These are phyloP conservation scores for Bubo blakistoni DNA, from an alignment of 2,113 vertebrate genomes.

Conservation along the genomic window DNA sequence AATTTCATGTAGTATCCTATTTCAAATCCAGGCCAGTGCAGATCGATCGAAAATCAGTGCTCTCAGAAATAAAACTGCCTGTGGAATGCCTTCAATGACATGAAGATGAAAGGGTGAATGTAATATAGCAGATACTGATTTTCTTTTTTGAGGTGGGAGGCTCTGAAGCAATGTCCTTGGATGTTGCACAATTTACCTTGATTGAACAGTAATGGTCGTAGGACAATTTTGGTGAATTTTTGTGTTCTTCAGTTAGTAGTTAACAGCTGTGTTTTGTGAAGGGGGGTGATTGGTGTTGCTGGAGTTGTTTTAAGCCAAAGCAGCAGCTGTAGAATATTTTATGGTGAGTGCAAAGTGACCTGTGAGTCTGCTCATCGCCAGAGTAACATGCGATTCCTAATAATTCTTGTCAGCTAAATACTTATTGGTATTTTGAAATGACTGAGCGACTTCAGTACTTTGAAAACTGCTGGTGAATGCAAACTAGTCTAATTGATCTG, in stretches of 20 bases:
- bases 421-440: not conserved
- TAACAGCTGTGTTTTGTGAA: not conserved
- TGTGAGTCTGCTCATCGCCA: not conserved
- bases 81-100: constrained; percentile 22
- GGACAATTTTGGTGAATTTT: constrained; percentile 14
- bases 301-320: not conserved
- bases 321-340: not conserved
- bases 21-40: constrained; percentile 46
- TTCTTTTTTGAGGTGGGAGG: not conserved
- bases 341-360: not conserved
- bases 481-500: not conserved
- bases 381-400: not conserved
- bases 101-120: constrained; percentile 11
- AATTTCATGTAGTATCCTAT: constrained; percentile 47
- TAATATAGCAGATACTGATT: not conserved
- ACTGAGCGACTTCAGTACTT: not conserved
- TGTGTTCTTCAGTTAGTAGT: not conserved
- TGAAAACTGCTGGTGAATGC: not conserved
- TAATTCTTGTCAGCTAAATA: not conserved
- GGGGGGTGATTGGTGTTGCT: not conserved
- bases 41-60: constrained; percentile 16
- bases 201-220: not conserved
- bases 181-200: not conserved
- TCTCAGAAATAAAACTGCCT: constrained; percentile 27
- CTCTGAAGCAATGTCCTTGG: not conserved